Percentiles rank a stretch among this genome's conserved stretches.
Evolutionary conservation across 2,113 vertebrate species (phyloP).

Genomic region (Turnix velox): DNA sequence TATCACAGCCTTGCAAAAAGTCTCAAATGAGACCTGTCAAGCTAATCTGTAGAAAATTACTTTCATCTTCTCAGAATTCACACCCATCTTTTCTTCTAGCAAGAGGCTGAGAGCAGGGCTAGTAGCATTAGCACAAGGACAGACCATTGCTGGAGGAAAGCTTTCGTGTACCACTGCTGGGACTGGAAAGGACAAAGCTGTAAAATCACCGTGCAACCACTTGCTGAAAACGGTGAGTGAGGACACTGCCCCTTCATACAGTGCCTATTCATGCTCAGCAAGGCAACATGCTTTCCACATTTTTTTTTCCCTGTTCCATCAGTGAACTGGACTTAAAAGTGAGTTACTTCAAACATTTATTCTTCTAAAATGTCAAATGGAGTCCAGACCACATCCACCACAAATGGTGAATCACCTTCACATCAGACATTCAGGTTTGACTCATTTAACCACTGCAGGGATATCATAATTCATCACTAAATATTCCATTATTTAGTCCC

Average conservation of each 20-base stretch:
- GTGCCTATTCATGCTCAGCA: background rate
- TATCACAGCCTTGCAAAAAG: background rate
- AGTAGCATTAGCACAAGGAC: background rate
- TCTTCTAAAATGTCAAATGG: background rate
- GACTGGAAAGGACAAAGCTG: background rate
- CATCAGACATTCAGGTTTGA: background rate
- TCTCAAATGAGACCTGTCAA: background rate
- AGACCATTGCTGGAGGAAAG: background rate
- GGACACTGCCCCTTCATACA: background rate
- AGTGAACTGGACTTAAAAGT: background rate
- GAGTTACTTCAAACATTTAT: conserved; percentile 18
- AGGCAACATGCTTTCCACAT: background rate
- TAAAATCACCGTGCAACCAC: background rate
- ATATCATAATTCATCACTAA: background rate
- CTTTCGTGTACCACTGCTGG: background rate
- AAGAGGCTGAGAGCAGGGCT: background rate
- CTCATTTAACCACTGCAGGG: background rate
- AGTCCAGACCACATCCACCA: background rate
- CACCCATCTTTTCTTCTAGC: background rate
- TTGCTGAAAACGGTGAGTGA: background rate
- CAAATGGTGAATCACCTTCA: conserved; percentile 5
- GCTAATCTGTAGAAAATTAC: background rate
- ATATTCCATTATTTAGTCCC: background rate
- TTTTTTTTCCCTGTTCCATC: background rate
- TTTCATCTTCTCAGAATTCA: background rate